These are phyloP conservation scores for Phrynocephalus forsythii DNA, from an alignment of 2,797 vertebrate genomes.

Conservation along the genomic window DNA sequence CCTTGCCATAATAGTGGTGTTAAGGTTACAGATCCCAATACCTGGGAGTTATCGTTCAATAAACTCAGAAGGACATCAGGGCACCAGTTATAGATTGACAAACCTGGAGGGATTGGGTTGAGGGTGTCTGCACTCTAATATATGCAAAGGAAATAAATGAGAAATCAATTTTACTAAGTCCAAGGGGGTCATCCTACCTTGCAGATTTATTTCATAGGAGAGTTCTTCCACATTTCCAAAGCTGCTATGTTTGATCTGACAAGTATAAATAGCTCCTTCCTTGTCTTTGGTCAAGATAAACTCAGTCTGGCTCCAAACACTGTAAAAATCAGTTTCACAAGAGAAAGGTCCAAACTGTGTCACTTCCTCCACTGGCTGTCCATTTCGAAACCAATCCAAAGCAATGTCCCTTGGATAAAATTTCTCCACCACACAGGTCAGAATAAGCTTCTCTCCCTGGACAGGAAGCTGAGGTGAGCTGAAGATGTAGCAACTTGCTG, in stretches of 20 bases:
- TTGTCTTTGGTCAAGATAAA: conserved; percentile 69
- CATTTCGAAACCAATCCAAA: conserved; percentile 73
- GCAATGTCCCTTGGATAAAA: conserved; percentile 70
- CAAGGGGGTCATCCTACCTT: conserved; percentile 56
- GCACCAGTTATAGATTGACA: no score
- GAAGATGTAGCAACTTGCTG: conserved; percentile 71
- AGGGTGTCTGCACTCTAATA: not conserved
- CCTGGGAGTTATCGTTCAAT: not conserved
- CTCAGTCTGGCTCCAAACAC: conserved; percentile 74
- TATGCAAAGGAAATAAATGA: not conserved
- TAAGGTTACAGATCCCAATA: no score
- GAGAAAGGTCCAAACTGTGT: conserved; percentile 72
- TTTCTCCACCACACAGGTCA: conserved; percentile 76
- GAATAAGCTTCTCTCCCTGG: conserved; percentile 66
- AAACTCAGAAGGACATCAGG: no score
- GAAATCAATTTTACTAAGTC: not conserved
- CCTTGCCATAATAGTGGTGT: not conserved
- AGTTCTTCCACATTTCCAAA: conserved; percentile 70
- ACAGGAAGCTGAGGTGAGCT: conserved; percentile 72
- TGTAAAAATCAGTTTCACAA: conserved; percentile 61
- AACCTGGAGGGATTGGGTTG: not conserved
- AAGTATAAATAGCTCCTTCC: conserved; percentile 68
- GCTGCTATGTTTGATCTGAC: conserved; percentile 73
- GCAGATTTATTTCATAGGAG: conserved; percentile 71
- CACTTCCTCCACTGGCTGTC: conserved; percentile 49